Conservation (phyloP, 2,888 invertebrate genomes). For the Eumacrocentrus americanus region DNA sequence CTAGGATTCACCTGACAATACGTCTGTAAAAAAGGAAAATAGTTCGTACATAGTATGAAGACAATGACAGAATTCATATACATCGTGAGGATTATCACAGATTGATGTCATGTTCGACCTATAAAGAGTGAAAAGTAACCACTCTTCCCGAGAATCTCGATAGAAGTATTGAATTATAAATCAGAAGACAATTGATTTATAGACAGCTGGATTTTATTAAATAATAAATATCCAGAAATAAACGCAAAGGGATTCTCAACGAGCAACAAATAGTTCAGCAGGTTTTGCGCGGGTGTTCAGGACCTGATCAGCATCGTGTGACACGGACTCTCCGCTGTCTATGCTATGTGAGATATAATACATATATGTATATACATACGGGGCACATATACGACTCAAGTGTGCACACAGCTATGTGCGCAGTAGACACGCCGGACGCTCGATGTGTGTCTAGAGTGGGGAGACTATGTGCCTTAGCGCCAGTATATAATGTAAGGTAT, state of each 20-base stretch:
- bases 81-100: no score
- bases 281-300: constrained; percentile 5
- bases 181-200: no score
- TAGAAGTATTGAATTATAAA: no score
- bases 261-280: not conserved
- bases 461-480: constrained; percentile 33
- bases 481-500: constrained; percentile 31
- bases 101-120: no score
- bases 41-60: no score
- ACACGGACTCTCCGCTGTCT: constrained; percentile 26
- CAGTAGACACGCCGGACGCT: constrained; percentile 13
- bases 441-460: constrained; percentile 16
- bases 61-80: no score
- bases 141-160: no score
- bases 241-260: constrained; percentile 30
- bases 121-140: no score
- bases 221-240: constrained; percentile 25
- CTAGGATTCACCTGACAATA: no score
- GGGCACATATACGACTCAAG: constrained; percentile 6
- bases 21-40: no score
- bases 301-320: constrained; percentile 31
- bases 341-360: constrained; percentile 4
- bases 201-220: not conserved
- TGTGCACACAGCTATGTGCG: not conserved
- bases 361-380: constrained; percentile 8